A percentile compares a stretch with the other conserved stretches of the same genome.
These are phyloP conservation scores for Rhaphigaster nebulosa DNA, from an alignment of 2,888 invertebrate species.

Conservation along the genomic window DNA sequence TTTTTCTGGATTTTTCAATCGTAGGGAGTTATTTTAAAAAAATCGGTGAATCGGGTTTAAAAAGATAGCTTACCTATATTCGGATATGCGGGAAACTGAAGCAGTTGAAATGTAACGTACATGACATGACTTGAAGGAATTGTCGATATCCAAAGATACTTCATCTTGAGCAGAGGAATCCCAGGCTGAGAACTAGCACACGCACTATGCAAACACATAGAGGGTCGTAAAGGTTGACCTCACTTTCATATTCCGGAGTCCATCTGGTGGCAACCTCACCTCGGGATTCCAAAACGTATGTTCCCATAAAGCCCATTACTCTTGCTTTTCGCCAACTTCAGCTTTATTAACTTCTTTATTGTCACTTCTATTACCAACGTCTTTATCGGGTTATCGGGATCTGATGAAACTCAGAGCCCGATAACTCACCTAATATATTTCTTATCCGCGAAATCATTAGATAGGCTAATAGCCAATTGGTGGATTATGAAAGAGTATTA, in stretches of 20 bases:
- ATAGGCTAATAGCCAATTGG: not conserved
- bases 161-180: not conserved
- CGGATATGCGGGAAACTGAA: too few species aligned
- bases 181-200: not conserved
- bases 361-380: not conserved
- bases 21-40: too few species aligned
- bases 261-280: not conserved
- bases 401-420: not conserved
- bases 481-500: not conserved
- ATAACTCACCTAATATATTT: not conserved
- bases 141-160: not conserved
- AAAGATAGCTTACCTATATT: too few species aligned
- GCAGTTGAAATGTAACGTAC: too few species aligned
- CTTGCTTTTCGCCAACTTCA: not conserved
- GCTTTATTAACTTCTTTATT: not conserved
- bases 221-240: not conserved
- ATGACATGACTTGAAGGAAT: too few species aligned
- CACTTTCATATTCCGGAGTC: conserved; percentile 43
- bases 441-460: too few species aligned
- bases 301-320: not conserved
- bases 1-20: too few species aligned
- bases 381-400: not conserved
- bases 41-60: too few species aligned
- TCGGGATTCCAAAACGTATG: not conserved
- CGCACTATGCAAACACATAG: not conserved